Evolutionary conservation across 2,113 vertebrate species (phyloP).

Genomic region (Oceanites oceanicus): DNA sequence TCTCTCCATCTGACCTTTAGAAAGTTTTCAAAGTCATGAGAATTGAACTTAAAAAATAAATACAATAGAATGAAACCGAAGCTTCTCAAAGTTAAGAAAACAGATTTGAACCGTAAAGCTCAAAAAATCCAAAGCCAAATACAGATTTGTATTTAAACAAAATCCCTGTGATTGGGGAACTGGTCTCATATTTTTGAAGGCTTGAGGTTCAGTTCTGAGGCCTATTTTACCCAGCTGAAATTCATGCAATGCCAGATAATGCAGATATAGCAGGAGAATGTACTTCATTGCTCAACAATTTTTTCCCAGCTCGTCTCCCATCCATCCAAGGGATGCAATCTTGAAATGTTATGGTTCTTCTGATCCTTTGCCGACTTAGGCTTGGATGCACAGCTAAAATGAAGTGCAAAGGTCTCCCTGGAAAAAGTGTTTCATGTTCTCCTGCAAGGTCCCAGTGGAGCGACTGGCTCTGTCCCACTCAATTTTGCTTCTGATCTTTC

Average conservation of each 20-base stretch:
- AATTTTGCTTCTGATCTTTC: neutral
- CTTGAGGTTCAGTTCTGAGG: neutral
- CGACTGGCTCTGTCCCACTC: neutral
- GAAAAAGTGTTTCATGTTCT: neutral
- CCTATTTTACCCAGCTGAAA: neutral
- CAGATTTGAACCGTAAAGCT: neutral
- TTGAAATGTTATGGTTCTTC: neutral
- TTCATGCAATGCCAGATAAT: neutral
- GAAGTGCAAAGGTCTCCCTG: neutral
- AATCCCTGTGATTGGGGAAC: neutral
- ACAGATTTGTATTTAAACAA: neutral
- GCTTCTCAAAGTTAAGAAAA: neutral
- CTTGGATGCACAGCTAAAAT: neutral
- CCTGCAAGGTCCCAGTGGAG: neutral
- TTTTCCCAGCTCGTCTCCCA: neutral
- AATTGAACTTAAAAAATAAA: conserved; percentile 23
- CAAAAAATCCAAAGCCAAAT: conserved; percentile 1
- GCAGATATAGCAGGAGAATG: neutral
- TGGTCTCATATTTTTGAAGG: neutral
- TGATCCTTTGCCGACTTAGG: neutral
- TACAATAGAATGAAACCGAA: neutral
- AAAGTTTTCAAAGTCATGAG: conserved; percentile 21
- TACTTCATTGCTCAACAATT: neutral
- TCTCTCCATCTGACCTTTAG: conserved; percentile 24
- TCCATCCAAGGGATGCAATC: neutral